These are phyloP conservation scores for Ricordea florida DNA, from an alignment of 92 coral and sea anemone species.

Conservation along the genomic window DNA sequence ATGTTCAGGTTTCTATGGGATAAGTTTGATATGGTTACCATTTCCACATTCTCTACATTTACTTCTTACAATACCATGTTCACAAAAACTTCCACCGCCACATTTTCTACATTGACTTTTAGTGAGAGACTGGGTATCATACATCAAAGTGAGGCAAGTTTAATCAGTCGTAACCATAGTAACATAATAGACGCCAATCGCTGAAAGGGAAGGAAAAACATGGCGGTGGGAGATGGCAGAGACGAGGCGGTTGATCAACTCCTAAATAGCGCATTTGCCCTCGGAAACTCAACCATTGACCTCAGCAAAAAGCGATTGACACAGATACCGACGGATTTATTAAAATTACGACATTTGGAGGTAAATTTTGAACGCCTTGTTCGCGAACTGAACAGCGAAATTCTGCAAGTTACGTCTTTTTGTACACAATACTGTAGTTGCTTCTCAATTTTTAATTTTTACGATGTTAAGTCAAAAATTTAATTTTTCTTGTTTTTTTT, in stretches of 20 bases:
- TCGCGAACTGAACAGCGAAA: background rate
- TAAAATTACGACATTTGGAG: constrained; percentile 85
- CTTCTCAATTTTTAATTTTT: background rate
- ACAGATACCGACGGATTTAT: constrained; percentile 79
- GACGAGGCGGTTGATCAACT: constrained; percentile 77
- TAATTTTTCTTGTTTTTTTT: background rate
- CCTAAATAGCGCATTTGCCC: constrained; percentile 83
- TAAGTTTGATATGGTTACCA: too few species aligned
- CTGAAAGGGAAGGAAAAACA: constrained; percentile 15
- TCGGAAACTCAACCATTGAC: constrained; percentile 87
- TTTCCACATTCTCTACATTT: too few species aligned
- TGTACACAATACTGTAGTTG: background rate
- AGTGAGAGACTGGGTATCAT: background rate
- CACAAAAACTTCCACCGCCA: too few species aligned
- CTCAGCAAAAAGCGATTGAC: constrained; percentile 78
- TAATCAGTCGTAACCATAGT: constrained; percentile 7
- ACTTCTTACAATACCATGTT: too few species aligned
- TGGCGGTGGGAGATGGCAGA: constrained; percentile 90
- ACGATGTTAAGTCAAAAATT: background rate
- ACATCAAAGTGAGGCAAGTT: background rate
- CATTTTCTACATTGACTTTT: too few species aligned
- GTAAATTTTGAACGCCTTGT: constrained; percentile 22
- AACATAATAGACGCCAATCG: background rate
- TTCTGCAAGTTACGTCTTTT: background rate
- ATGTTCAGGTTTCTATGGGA: too few species aligned